Evolutionary conservation across 2,888 invertebrate genomes (phyloP).

Genomic region (Apodemia duryi): DNA sequence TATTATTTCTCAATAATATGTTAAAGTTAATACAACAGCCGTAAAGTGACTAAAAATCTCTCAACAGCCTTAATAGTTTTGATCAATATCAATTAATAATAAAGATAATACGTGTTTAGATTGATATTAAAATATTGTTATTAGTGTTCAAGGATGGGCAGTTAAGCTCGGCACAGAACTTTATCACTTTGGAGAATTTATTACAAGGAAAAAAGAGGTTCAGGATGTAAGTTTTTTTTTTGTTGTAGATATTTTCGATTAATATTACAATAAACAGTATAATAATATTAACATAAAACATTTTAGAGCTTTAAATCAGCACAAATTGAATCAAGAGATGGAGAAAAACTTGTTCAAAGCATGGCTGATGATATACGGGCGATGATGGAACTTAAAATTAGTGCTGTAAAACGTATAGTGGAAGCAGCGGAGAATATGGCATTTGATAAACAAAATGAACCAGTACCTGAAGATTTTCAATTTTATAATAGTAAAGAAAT

Average conservation of each 20-base stretch:
- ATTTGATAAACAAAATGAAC: conserved; percentile 74
- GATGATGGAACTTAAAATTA: conserved; percentile 93
- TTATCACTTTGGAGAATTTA: conserved; percentile 88
- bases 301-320: conserved; percentile 88
- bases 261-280: conserved; percentile 13
- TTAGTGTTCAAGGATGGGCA: conserved; percentile 89
- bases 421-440: conserved; percentile 93
- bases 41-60: not conserved
- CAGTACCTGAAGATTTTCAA: conserved; percentile 80
- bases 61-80: too few relatives aligned
- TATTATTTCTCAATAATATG: too few relatives aligned
- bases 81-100: too few relatives aligned
- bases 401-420: conserved; percentile 92
- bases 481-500: conserved; percentile 86
- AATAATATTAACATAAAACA: conserved; percentile 12
- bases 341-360: conserved; percentile 87
- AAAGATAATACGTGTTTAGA: not conserved
- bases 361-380: conserved; percentile 91
- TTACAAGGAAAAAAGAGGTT: conserved; percentile 88
- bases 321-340: conserved; percentile 86
- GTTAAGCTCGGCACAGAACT: conserved; percentile 89
- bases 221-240: conserved; percentile 81
- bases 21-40: too few relatives aligned
- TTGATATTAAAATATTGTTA: conserved; percentile 24
- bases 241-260: conserved; percentile 10